These are phyloP conservation scores for Dastarcus helophoroides DNA, from an alignment of 2,888 invertebrate genomes.

Conservation along the genomic window DNA sequence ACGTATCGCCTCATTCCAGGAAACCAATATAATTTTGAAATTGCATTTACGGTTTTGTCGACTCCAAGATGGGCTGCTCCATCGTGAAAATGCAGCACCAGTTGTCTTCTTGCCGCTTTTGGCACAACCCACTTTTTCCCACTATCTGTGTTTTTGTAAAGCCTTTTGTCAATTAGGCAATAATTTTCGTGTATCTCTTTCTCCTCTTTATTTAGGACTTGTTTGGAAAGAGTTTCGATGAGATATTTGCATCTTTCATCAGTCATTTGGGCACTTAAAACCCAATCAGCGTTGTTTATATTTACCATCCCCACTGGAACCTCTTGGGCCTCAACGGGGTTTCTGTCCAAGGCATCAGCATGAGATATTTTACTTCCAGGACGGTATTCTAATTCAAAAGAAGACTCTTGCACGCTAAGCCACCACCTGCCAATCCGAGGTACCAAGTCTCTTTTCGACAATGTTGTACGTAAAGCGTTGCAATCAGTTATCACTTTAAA, in stretches of 20 bases:
- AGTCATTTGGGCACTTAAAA: slow-evolving; percentile 16
- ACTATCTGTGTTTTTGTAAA: slow-evolving; percentile 9
- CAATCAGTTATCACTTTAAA: slow-evolving; percentile 20
- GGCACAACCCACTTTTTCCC: slow-evolving; percentile 25
- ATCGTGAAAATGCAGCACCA: slow-evolving; percentile 19
- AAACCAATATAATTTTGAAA: slow-evolving; percentile 17
- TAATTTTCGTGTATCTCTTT: slow-evolving; percentile 12
- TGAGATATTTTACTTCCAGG: slow-evolving; percentile 21
- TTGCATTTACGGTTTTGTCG: slow-evolving; percentile 15
- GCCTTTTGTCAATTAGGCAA: slow-evolving; percentile 7
- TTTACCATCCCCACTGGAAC: slow-evolving; percentile 4
- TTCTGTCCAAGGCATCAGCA: slow-evolving; percentile 20
- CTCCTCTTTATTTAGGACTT: slow-evolving; percentile 11
- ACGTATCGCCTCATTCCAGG: slow-evolving; percentile 15
- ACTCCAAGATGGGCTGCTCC: slow-evolving; percentile 20
- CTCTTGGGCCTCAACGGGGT: slow-evolving; percentile 8
- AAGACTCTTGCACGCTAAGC: slow-evolving; percentile 20
- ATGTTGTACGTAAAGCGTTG: slow-evolving; percentile 13
- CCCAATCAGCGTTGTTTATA: slow-evolving; percentile 14
- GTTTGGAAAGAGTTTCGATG: slow-evolving; percentile 8
- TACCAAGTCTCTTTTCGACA: slow-evolving; percentile 11
- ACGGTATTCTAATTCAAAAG: slow-evolving; percentile 19
- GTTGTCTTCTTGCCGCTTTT: slow-evolving; percentile 13
- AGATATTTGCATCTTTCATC: slow-evolving; percentile 10
- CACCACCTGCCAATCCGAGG: slow-evolving; percentile 21